A percentile compares a stretch with the other conserved stretches of the same genome.
Evolutionary conservation across 2,113 vertebrate genomes (phyloP).

Genomic region (Plestiodon gilberti): DNA sequence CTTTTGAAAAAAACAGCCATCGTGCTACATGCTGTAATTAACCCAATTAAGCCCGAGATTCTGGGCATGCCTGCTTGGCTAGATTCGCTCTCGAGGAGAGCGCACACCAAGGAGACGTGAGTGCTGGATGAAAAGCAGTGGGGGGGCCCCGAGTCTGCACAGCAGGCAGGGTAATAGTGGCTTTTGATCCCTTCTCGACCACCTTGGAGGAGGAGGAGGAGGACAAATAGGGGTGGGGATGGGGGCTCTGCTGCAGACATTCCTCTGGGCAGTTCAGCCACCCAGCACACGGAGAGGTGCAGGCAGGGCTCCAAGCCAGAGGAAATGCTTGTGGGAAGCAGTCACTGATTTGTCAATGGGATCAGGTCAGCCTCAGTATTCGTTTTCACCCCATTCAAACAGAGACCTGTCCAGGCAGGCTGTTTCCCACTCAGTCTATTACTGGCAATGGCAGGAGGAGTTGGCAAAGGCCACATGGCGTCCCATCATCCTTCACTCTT

Average conservation of each 20-base stretch:
- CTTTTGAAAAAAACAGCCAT: not conserved
- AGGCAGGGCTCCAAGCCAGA: too few relatives aligned
- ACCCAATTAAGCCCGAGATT: slow-evolving; percentile 19
- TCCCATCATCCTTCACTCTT: not conserved
- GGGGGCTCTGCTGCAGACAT: not conserved
- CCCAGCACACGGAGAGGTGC: not conserved
- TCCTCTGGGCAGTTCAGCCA: not conserved
- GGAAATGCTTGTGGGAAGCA: not conserved
- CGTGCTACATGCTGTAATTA: slow-evolving; percentile 15
- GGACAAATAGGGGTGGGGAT: not conserved
- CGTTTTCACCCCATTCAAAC: not conserved
- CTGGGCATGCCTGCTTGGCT: not conserved
- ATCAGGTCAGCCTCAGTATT: not conserved
- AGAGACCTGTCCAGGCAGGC: not conserved
- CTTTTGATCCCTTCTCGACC: not conserved
- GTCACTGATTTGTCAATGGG: not conserved
- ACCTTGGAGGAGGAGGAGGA: not conserved
- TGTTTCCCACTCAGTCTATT: not conserved
- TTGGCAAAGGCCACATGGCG: not conserved
- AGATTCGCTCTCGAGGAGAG: not conserved
- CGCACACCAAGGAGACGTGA: not conserved
- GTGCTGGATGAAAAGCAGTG: not conserved
- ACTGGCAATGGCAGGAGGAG: not conserved
- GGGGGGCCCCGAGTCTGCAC: not conserved
- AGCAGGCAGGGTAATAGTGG: not conserved